Conservation (phyloP, 2,888 invertebrate species). For the Aricia artaxerxes region DNA sequence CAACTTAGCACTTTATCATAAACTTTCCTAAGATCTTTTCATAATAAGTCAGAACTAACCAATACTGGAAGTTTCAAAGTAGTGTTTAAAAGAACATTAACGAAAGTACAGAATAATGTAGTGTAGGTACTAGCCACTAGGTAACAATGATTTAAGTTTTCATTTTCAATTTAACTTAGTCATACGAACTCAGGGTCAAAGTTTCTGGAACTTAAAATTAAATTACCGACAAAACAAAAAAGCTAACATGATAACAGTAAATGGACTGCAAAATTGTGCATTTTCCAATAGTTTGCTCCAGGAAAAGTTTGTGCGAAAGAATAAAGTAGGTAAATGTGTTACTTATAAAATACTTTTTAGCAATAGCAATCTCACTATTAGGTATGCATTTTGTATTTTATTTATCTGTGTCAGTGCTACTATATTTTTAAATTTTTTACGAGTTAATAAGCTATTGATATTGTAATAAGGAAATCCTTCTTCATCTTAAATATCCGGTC, state of each 20-base stretch:
- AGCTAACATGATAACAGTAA: not conserved
- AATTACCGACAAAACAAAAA: conserved; percentile 11
- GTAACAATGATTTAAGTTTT: conserved; percentile 16
- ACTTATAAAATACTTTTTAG: not conserved
- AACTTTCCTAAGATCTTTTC: not conserved
- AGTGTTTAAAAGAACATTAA: conserved; percentile 11
- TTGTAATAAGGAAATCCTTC: too few relatives aligned
- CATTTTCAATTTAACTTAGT: conserved; percentile 15
- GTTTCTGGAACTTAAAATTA: conserved; percentile 16
- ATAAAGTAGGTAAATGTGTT: not conserved
- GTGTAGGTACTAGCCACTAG: not conserved
- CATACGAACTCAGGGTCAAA: conserved; percentile 9
- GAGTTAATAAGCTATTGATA: too few relatives aligned
- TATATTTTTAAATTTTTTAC: not conserved
- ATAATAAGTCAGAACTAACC: not conserved
- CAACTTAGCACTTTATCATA: not conserved
- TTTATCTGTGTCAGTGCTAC: not conserved
- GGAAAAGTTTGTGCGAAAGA: not conserved
- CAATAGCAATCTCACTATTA: not conserved
- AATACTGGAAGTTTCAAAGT: not conserved
- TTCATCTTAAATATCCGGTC: too few relatives aligned
- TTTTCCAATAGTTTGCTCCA: not conserved
- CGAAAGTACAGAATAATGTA: not conserved
- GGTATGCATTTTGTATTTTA: not conserved
- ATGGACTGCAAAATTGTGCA: conserved; percentile 8